Base-by-base conservation (phyloP, 1,140 invertebrate species). In the Papilio xuthus region DNA sequence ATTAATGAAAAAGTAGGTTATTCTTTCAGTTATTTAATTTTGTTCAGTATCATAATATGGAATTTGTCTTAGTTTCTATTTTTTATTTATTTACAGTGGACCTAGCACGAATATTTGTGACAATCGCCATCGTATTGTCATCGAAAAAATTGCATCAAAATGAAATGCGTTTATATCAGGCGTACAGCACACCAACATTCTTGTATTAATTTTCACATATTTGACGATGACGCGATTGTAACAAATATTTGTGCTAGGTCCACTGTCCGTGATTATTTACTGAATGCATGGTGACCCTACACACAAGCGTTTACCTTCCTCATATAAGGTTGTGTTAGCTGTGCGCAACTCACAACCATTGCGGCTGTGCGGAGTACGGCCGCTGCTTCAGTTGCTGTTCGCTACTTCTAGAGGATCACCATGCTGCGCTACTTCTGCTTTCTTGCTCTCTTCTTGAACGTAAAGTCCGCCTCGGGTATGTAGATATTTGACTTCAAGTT, bases 361-460 rank as follows among this genome's bases (percentile, higher is more conserved):
- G 23, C 26, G 60, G 60, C 60, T 67, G 23, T 28, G 60, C 15
- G 3, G 26, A 13, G 56, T 26, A 6, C 47, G 47, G 60, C 26
- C 10, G 20, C 56, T 26, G 12, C 53, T 15, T 4, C 60, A 6
- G 26, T 9, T 7, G 50, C 18, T 20, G 50, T 20, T 53, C 20
- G 7, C 53, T n/a, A 20, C 56, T 23, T 20, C 60, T 28, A 20
- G 6, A 20, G n/a, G 18, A 20, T 67, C 60, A 73, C 23, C 44
- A 73, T 73, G 71, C 4, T 73, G 13, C 42, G 71, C 12, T 50
- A 50, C 42, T 1, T 73, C 71, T 73, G 71, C 71, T 73, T 73
- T 42, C 71, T 73, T 42, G 71, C 18, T 26, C 71, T 73, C 23
- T 73, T 73, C 71, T 73, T 42, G 71, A 73, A 73, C 42, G 71